These are phyloP conservation scores for Heliconius ismenius DNA, from an alignment of 2,888 invertebrate species.

Conservation along the genomic window DNA sequence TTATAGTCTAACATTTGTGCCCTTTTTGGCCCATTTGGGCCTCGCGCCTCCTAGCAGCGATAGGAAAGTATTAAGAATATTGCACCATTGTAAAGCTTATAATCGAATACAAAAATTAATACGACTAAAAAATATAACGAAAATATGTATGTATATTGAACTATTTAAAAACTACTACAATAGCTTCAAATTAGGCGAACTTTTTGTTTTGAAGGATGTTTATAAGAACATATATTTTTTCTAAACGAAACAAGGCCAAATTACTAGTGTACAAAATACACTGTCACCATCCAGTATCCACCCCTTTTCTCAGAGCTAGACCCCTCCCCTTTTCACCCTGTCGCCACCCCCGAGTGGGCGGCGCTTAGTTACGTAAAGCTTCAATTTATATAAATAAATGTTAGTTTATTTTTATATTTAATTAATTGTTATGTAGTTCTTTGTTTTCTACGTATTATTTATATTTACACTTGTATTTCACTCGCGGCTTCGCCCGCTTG, in stretches of 20 bases:
- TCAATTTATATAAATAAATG: not conserved
- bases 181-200: too few species aligned
- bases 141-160: too few species aligned
- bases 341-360: conserved; percentile 22
- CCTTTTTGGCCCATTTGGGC: too few species aligned
- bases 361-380: conserved; percentile 21
- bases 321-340: conserved; percentile 5
- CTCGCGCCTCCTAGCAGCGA: too few species aligned
- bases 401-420: conserved; percentile 7
- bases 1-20: not conserved
- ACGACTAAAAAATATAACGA: too few species aligned
- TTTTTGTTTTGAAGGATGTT: not conserved
- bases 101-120: too few species aligned
- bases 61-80: too few species aligned
- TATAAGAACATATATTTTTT: not conserved
- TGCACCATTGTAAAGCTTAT: too few species aligned
- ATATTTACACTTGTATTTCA: not conserved
- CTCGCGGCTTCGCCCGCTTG: not conserved
- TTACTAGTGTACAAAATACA: conserved; percentile 30
- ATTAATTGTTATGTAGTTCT: not conserved
- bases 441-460: not conserved
- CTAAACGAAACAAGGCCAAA: not conserved
- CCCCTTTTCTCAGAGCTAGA: conserved; percentile 35
- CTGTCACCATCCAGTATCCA: conserved; percentile 31
- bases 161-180: too few species aligned